These are phyloP conservation scores for Lonchura striata DNA, from an alignment of 2,113 vertebrate genomes.

Conservation along the genomic window DNA sequence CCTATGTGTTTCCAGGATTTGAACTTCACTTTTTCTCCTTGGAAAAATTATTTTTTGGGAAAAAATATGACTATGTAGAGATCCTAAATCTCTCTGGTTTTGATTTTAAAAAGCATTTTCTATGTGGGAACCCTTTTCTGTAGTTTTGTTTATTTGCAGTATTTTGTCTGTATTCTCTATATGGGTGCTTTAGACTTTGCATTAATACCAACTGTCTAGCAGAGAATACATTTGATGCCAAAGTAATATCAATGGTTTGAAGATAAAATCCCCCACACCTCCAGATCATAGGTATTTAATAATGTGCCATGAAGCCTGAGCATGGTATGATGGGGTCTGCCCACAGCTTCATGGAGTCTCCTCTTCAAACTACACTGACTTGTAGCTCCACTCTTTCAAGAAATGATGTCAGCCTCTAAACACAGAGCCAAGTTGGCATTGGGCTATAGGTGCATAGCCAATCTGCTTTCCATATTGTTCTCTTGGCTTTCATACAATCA, in stretches of 20 bases:
- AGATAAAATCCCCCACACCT: neutral
- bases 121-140: neutral
- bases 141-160: neutral
- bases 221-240: neutral
- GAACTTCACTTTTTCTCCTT: neutral
- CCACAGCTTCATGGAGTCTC: neutral
- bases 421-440: neutral
- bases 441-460: neutral
- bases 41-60: neutral
- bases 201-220: neutral
- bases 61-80: neutral
- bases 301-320: neutral
- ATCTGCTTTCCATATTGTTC: constrained; percentile 49
- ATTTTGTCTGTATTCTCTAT: neutral
- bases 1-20: neutral
- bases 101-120: neutral
- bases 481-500: constrained; percentile 24
- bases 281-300: neutral
- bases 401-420: constrained; percentile 34
- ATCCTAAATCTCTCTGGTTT: neutral
- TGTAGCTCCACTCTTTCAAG: neutral
- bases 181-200: neutral
- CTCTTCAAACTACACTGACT: neutral
- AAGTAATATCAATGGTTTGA: neutral
- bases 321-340: neutral